Evolutionary conservation across 1,140 invertebrate genomes (phyloP).

Genomic region (Zaprionus tsacasi): DNA sequence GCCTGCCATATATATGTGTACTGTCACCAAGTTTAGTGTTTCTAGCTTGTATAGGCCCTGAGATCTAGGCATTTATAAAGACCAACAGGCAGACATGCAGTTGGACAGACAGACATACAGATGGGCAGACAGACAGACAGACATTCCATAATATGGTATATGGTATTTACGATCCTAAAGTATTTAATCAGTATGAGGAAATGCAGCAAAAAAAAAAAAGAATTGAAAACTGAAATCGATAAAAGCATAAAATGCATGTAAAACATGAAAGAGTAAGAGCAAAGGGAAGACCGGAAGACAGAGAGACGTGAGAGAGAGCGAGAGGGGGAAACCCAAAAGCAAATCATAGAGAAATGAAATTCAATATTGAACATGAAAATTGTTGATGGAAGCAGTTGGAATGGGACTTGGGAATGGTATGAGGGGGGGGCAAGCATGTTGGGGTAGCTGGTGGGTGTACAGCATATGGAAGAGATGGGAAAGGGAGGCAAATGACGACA

Average conservation of each 20-base stretch:
- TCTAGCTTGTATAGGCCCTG: too few species aligned
- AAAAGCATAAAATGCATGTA: slow-evolving; percentile 19
- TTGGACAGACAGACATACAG: too few species aligned
- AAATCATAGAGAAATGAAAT: slow-evolving; percentile 34
- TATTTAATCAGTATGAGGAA: background rate
- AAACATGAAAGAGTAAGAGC: slow-evolving; percentile 33
- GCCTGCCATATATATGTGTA: too few species aligned
- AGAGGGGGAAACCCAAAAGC: background rate
- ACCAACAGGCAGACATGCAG: too few species aligned
- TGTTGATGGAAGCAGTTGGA: background rate
- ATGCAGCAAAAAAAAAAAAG: slow-evolving; percentile 15
- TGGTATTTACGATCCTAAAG: background rate
- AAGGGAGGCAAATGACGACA: slow-evolving; percentile 14
- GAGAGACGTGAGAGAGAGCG: background rate
- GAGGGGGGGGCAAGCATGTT: background rate
- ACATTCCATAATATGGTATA: too few species aligned
- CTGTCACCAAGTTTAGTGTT: too few species aligned
- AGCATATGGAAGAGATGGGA: slow-evolving; percentile 9
- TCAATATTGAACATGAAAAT: slow-evolving; percentile 34
- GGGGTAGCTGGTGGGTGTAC: slow-evolving; percentile 14
- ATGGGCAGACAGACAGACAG: too few species aligned
- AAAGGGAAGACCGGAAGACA: background rate
- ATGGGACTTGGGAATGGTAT: slow-evolving; percentile 1
- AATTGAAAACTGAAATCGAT: slow-evolving; percentile 22
- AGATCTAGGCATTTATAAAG: too few species aligned